Conservation (phyloP, 2,888 invertebrate species). For the Platycnemis pennipes region DNA sequence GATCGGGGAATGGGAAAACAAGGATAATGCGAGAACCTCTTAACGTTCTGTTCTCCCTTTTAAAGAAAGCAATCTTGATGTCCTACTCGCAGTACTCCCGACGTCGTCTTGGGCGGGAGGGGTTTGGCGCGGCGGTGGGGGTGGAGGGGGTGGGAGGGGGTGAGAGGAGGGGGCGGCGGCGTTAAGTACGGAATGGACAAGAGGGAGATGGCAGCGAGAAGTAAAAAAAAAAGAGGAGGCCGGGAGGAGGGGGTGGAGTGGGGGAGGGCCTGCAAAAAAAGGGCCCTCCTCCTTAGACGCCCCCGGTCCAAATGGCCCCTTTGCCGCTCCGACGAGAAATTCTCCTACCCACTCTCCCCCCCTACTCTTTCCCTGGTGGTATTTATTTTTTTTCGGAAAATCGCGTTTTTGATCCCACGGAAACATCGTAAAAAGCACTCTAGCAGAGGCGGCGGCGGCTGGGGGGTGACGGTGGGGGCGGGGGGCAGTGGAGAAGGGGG, state of each 20-base stretch:
- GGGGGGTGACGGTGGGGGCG: background rate
- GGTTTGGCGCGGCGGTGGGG: background rate
- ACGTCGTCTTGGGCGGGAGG: background rate
- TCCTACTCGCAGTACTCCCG: slow-evolving; percentile 28
- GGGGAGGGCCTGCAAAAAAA: background rate
- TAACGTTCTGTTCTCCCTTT: slow-evolving; percentile 31
- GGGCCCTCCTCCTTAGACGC: background rate
- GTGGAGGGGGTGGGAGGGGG: background rate
- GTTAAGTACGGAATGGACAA: background rate
- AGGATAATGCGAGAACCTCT: slow-evolving; percentile 39
- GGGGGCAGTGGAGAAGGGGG: background rate
- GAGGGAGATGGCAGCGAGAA: background rate
- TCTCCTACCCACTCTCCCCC: background rate
- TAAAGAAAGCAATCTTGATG: slow-evolving; percentile 37
- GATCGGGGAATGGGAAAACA: background rate
- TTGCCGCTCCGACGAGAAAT: slow-evolving; percentile 57
- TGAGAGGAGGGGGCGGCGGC: background rate
- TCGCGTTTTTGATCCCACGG: slow-evolving; percentile 67
- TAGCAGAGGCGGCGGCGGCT: background rate
- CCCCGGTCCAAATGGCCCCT: slow-evolving; percentile 52
- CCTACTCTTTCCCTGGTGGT: background rate
- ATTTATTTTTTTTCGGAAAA: slow-evolving; percentile 54
- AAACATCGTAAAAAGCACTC: slow-evolving; percentile 68
- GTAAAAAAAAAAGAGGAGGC: slow-evolving; percentile 13
- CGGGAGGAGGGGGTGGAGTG: background rate